A percentile compares a stretch with the other conserved stretches of the same genome.
phyloP scores from a whole-genome alignment of 2,797 vertebrate species.

The Spinus olivaceus region DNA sequence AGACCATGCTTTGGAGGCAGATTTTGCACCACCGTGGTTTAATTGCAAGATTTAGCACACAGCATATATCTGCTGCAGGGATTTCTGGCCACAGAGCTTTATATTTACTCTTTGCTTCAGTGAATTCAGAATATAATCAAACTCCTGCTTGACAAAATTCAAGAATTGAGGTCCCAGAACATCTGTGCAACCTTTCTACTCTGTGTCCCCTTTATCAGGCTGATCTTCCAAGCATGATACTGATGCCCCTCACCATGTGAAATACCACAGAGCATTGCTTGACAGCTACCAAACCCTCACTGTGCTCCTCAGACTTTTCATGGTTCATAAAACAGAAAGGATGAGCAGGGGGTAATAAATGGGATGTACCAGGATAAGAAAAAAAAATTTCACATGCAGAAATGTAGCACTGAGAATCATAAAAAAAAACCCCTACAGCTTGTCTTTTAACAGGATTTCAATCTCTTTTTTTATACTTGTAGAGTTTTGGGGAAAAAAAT shows the following conservation, averaged over 20 bases:
- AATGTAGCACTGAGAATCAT: neutral
- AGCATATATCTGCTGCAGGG: neutral
- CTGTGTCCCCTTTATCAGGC: conserved; percentile 3
- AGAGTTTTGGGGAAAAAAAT: fast-evolving
- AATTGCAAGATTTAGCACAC: neutral
- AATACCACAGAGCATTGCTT: neutral
- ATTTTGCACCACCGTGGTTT: neutral
- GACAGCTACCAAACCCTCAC: conserved; percentile 5
- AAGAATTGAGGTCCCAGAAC: conserved; percentile 41
- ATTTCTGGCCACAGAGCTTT: conserved; percentile 53
- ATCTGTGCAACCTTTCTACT: conserved; percentile 53
- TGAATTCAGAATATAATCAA: conserved; percentile 42
- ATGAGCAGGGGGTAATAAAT: neutral
- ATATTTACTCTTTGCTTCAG: conserved; percentile 59
- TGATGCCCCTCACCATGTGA: neutral
- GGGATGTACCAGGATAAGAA: neutral
- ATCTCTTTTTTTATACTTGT: neutral
- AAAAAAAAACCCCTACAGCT: neutral
- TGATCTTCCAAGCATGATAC: conserved; percentile 43
- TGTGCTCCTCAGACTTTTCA: neutral
- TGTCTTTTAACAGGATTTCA: neutral
- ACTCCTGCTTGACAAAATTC: conserved; percentile 5
- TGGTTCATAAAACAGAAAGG: neutral
- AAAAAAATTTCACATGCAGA: neutral
- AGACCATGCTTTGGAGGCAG: neutral